phyloP scores from a whole-genome alignment of 2,888 invertebrate genomes.

The Coremacera marginata region DNA sequence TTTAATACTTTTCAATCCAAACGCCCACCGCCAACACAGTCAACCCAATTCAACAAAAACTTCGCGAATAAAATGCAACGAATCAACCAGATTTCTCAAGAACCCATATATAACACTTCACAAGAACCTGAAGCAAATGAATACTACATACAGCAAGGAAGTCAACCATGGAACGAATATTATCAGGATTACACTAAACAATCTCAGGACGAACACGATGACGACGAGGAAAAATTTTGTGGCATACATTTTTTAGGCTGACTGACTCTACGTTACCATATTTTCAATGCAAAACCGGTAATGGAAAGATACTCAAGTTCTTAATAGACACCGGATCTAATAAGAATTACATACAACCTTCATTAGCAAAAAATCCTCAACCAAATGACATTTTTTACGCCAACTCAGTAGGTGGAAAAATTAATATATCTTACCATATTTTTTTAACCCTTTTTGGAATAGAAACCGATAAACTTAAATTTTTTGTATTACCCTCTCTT shows the following conservation, averaged over 20 bases:
- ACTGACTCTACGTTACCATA: not conserved
- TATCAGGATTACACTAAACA: too few species aligned
- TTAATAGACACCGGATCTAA: slow-evolving; percentile 10
- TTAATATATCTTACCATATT: slow-evolving; percentile 4
- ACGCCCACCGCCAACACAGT: too few species aligned
- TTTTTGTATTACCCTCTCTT: not conserved
- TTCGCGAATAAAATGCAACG: too few species aligned
- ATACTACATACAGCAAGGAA: too few species aligned
- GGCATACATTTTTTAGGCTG: slow-evolving; percentile 10
- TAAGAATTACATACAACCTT: slow-evolving; percentile 2
- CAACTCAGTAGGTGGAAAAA: not conserved
- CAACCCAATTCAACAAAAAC: too few species aligned
- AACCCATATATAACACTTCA: too few species aligned
- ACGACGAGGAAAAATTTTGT: not conserved
- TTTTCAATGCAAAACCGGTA: not conserved
- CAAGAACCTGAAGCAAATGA: too few species aligned
- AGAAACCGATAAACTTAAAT: not conserved
- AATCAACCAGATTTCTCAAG: too few species aligned
- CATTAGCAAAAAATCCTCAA: not conserved
- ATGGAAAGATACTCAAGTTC: not conserved
- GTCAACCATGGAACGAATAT: too few species aligned
- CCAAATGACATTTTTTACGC: too few species aligned
- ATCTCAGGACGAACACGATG: too few species aligned
- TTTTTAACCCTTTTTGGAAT: not conserved
- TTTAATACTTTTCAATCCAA: too few species aligned